A percentile compares a stretch with the other conserved stretches of the same genome.
phyloP scores from a whole-genome alignment of 2,888 invertebrate genomes.

The Allolobophora icterica region DNA sequence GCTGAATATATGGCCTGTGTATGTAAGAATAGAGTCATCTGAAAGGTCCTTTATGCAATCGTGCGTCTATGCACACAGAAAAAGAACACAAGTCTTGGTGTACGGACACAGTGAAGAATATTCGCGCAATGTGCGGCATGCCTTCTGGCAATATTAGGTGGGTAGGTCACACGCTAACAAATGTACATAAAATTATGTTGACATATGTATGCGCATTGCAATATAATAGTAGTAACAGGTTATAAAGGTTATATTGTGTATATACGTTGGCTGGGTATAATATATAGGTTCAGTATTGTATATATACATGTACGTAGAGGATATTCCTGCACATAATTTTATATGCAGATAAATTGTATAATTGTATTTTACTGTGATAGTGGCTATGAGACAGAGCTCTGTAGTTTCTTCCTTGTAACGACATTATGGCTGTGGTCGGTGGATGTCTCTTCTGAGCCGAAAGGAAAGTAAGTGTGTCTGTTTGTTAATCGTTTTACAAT shows the following conservation, averaged over 20 bases:
- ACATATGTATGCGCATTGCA: no score
- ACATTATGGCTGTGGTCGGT: not conserved
- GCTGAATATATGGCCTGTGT: no score
- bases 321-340: no score
- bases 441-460: not conserved
- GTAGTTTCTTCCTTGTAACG: not conserved
- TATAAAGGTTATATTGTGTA: no score
- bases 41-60: not conserved
- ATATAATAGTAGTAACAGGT: no score
- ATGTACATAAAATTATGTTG: not conserved
- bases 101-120: not conserved
- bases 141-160: constrained; percentile 17
- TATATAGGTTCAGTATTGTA: no score
- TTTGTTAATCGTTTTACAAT: not conserved
- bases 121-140: not conserved
- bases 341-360: not conserved
- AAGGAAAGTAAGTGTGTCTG: constrained; percentile 8
- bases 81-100: not conserved
- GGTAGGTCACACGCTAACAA: not conserved
- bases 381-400: not conserved
- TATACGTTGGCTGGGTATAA: no score
- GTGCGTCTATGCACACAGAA: not conserved
- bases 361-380: not conserved
- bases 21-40: no score
- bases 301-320: no score